phyloP scores from a whole-genome alignment of 2,888 invertebrate genomes.

The Eupithecia subumbrata region DNA sequence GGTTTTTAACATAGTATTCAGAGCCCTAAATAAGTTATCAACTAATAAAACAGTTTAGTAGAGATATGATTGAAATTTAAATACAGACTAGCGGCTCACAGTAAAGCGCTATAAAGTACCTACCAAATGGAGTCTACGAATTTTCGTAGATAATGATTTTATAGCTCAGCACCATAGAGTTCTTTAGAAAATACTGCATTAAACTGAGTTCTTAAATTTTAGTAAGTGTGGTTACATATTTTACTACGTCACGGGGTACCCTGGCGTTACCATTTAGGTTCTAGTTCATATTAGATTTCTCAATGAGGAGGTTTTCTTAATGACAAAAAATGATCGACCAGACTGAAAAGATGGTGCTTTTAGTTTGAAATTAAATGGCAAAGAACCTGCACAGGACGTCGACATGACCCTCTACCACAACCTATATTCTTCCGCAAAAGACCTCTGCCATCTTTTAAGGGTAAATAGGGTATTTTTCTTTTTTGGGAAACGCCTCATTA shows the following conservation, averaged over 20 bases:
- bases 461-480: too few species aligned
- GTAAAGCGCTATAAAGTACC: background rate
- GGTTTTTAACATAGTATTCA: constrained; percentile 16
- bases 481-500: too few species aligned
- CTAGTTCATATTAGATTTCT: too few species aligned
- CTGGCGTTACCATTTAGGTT: too few species aligned
- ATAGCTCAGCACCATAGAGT: background rate
- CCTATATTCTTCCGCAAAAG: too few species aligned
- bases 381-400: too few species aligned
- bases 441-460: too few species aligned
- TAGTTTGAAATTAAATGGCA: too few species aligned
- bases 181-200: background rate
- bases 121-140: constrained; percentile 17
- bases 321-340: too few species aligned
- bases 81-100: background rate
- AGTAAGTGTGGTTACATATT: background rate
- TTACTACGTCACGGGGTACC: background rate
- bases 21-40: constrained; percentile 29
- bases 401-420: too few species aligned
- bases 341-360: too few species aligned
- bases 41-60: constrained; percentile 20
- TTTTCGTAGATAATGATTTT: constrained; percentile 27
- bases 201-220: background rate
- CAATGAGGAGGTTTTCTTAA: too few species aligned
- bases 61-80: background rate